Evolutionary conservation across 2,797 vertebrate species (phyloP).

Genomic region (Melanogrammus aeglefinus): DNA sequence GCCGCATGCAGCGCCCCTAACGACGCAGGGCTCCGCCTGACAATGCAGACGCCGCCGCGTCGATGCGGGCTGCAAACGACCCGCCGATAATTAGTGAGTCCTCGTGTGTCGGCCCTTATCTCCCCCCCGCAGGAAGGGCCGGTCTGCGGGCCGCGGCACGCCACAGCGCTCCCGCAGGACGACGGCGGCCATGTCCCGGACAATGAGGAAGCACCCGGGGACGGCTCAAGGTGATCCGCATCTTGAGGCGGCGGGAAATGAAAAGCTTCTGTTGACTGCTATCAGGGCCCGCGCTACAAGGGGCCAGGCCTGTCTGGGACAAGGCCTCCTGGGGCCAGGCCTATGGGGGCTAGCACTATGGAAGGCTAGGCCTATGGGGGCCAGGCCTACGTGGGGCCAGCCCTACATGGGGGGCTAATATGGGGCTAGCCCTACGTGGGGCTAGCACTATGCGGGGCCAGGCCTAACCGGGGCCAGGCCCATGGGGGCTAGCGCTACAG

Average conservation of each 20-base stretch:
- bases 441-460: too few species aligned
- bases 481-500: too few species aligned
- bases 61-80: slow-evolving; percentile 68
- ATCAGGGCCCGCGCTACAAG: slow-evolving; percentile 13
- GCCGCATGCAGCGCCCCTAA: slow-evolving; percentile 59
- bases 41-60: slow-evolving; percentile 58
- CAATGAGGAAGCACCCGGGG: slow-evolving; percentile 69
- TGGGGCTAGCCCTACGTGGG: too few species aligned
- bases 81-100: slow-evolving; percentile 73
- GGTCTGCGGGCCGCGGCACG: slow-evolving; percentile 68
- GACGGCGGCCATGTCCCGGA: slow-evolving; percentile 66
- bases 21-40: slow-evolving; percentile 52
- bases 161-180: slow-evolving; percentile 73
- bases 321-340: too few species aligned
- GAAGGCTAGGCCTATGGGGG: too few species aligned
- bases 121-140: slow-evolving; percentile 75
- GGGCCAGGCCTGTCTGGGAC: too few species aligned
- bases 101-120: slow-evolving; percentile 75
- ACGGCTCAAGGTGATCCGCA: slow-evolving; percentile 74
- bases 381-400: too few species aligned
- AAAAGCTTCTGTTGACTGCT: slow-evolving; percentile 55
- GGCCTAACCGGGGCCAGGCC: too few species aligned
- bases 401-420: too few species aligned
- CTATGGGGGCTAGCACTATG: too few species aligned
- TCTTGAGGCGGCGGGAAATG: slow-evolving; percentile 60